A percentile compares a stretch with the other conserved stretches of the same genome.
Evolutionary conservation across 2,113 vertebrate genomes (phyloP).

Genomic region (Melanerpes aurifrons): DNA sequence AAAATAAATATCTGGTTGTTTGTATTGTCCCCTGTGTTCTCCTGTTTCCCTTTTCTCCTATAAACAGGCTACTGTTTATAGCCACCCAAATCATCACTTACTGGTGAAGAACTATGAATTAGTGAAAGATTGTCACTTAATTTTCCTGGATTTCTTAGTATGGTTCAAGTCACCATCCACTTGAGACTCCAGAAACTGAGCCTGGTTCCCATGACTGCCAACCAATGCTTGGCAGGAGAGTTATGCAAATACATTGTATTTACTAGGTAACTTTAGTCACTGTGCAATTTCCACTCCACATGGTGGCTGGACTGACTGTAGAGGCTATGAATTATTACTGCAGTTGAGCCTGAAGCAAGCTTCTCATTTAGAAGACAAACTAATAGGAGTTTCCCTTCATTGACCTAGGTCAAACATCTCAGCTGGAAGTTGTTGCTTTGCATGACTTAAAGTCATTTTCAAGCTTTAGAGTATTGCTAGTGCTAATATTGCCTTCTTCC

Average conservation of each 20-base stretch:
- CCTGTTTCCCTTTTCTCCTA: background rate
- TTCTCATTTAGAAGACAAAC: slow-evolving; percentile 17
- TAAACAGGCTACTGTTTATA: background rate
- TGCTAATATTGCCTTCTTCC: slow-evolving; percentile 5
- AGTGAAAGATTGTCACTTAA: background rate
- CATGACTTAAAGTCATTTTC: slow-evolving; percentile 48
- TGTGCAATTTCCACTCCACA: background rate
- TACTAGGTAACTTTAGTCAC: background rate
- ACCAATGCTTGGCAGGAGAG: background rate
- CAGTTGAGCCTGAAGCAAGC: background rate
- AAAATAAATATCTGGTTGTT: background rate
- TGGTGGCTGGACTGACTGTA: background rate
- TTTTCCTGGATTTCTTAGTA: background rate
- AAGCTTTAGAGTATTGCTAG: background rate
- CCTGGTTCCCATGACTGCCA: background rate
- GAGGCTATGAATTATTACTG: slow-evolving; percentile 44
- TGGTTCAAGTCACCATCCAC: background rate
- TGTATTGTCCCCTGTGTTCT: background rate
- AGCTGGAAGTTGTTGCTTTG: slow-evolving; percentile 58
- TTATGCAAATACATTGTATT: background rate
- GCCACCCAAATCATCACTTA: background rate
- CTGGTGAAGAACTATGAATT: background rate
- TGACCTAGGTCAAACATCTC: slow-evolving; percentile 59
- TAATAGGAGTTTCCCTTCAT: slow-evolving; percentile 9
- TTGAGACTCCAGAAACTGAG: background rate